Conservation (phyloP, 1,140 invertebrate genomes). For the Sycophila sp. region DNA sequence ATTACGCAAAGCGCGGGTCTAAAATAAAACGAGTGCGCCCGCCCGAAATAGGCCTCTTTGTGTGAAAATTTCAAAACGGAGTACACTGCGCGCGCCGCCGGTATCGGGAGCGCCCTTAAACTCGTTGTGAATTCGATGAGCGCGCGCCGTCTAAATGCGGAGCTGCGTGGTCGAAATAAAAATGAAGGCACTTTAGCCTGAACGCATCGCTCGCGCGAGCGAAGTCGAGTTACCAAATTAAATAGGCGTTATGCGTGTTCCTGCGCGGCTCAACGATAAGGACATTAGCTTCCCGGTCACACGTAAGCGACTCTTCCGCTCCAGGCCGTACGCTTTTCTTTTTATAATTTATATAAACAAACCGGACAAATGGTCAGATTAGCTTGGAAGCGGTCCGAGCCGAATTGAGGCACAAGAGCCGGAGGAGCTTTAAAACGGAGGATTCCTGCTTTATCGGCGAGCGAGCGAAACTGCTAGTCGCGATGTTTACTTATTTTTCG, state of each 20-base stretch:
- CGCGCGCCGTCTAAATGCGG: background rate
- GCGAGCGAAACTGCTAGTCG: no score
- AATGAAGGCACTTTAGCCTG: background rate
- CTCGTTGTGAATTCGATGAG: background rate
- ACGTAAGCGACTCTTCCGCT: no score
- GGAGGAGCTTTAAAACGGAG: no score
- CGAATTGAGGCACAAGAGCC: no score
- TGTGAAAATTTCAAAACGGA: background rate
- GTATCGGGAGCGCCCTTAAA: background rate
- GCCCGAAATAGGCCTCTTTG: background rate
- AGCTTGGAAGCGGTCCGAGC: no score
- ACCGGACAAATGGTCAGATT: no score
- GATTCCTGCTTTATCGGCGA: no score
- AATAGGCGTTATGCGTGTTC: background rate
- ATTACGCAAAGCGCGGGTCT: background rate
- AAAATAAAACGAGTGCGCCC: background rate
- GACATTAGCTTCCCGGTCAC: no score
- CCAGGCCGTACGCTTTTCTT: no score
- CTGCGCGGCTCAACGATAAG: background rate
- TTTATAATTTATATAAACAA: no score
- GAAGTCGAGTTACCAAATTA: background rate
- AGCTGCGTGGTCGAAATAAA: background rate
- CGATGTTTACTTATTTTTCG: no score
- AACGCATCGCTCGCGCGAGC: background rate
- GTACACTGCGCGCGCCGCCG: background rate